Percentiles rank a stretch among this genome's conserved stretches.
Evolutionary conservation across 2,113 vertebrate species (phyloP).

Genomic region (Psammodynastes pulverulentus): DNA sequence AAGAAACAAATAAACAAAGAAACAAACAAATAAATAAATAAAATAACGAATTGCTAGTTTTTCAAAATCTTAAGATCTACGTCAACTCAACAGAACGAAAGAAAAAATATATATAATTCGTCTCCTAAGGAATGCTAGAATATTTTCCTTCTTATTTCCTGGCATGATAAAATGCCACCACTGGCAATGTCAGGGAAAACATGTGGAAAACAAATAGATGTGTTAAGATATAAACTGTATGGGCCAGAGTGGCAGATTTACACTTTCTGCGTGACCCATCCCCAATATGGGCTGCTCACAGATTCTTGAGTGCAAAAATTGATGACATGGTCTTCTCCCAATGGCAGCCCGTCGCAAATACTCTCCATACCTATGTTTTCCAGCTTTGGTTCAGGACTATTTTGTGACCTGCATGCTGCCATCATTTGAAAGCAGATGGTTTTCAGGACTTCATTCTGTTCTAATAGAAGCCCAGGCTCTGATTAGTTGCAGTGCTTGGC

Average conservation of each 20-base stretch:
- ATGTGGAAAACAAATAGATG: not conserved
- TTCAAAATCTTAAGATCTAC: not conserved
- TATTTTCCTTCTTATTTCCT: not conserved
- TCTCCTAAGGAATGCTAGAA: not conserved
- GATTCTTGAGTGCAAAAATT: not conserved
- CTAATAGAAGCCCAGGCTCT: not conserved
- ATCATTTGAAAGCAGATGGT: not conserved
- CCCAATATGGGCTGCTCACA: not conserved
- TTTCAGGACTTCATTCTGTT: not conserved
- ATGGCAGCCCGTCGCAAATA: not conserved
- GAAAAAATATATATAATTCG: not conserved
- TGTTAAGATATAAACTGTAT: not conserved
- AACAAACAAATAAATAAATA: not conserved
- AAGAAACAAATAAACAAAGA: not conserved
- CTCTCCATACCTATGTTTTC: not conserved
- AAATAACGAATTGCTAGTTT: not conserved
- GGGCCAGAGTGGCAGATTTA: not conserved
- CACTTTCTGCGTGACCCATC: not conserved
- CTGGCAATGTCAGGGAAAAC: not conserved
- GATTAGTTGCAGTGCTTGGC: too few relatives aligned
- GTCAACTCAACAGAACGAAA: not conserved
- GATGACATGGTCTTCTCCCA: not conserved
- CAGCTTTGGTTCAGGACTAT: not conserved
- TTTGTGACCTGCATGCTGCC: not conserved
- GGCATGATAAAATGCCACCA: not conserved